Evolutionary conservation across 1,140 invertebrate species (phyloP).

Genomic region (Littorina saxatilis): DNA sequence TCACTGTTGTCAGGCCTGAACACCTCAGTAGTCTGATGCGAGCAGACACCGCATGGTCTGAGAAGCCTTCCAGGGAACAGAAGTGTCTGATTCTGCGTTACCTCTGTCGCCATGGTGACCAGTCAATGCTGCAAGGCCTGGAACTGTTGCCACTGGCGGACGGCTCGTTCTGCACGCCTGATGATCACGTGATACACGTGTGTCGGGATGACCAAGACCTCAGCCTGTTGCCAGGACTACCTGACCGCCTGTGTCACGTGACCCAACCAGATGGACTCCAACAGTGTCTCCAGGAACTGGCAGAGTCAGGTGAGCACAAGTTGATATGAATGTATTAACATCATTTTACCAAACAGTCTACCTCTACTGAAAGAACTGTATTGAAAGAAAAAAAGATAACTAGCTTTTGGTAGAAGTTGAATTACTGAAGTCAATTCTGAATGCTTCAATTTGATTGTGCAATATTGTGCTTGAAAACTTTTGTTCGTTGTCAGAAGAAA

Average conservation of each 20-base stretch:
- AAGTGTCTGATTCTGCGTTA: slow-evolving; percentile 5
- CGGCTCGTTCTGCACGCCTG: background rate
- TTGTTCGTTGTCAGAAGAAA: no score
- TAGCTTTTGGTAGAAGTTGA: no score
- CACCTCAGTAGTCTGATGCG: slow-evolving; percentile 6
- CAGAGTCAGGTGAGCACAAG: background rate
- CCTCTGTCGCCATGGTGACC: slow-evolving; percentile 1
- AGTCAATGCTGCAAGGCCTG: background rate
- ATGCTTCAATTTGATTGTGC: no score
- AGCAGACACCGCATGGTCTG: background rate
- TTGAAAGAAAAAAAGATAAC: no score
- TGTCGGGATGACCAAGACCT: background rate
- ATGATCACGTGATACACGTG: background rate
- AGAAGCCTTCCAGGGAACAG: background rate
- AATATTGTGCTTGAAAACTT: no score
- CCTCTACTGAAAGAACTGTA: no score
- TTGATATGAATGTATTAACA: no score
- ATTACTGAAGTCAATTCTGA: no score
- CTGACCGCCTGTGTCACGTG: background rate
- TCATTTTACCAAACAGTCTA: no score
- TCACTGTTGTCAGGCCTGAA: background rate
- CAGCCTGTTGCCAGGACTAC: slow-evolving; percentile 2
- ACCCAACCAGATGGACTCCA: background rate
- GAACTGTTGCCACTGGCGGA: slow-evolving; percentile 16
- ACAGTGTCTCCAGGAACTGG: background rate